Evolutionary conservation across 2,888 invertebrate genomes (phyloP).

Genomic region (Orchesella flavescens): DNA sequence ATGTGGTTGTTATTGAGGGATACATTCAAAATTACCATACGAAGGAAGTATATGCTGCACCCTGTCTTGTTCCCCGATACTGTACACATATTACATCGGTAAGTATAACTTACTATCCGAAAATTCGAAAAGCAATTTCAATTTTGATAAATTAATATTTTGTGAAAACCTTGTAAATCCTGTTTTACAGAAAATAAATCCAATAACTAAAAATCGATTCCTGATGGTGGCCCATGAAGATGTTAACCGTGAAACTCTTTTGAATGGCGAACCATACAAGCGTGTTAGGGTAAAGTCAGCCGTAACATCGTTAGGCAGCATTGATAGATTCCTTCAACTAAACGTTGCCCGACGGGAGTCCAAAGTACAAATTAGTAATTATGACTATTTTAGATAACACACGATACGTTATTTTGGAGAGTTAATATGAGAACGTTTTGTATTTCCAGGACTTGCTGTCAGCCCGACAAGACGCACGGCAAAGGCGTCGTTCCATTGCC

Average conservation of each 20-base stretch:
- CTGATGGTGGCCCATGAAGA: slow-evolving; percentile 67
- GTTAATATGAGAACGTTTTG: background rate
- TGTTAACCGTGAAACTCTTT: slow-evolving; percentile 44
- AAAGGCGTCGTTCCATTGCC: slow-evolving; percentile 53
- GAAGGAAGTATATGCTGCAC: slow-evolving; percentile 77
- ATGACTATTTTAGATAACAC: background rate
- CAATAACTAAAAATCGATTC: slow-evolving; percentile 56
- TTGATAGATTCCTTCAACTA: slow-evolving; percentile 34
- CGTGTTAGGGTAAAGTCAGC: background rate
- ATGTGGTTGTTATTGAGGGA: slow-evolving; percentile 78
- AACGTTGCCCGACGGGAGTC: slow-evolving; percentile 28
- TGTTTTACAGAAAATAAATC: slow-evolving; percentile 56
- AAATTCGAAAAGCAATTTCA: too few species aligned
- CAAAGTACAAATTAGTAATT: slow-evolving; percentile 14
- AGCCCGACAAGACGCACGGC: slow-evolving; percentile 43
- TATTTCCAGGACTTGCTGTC: slow-evolving; percentile 27
- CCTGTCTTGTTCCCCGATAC: slow-evolving; percentile 78
- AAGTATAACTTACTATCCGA: background rate
- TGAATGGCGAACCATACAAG: slow-evolving; percentile 29
- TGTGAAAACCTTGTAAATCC: too few species aligned
- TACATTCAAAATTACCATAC: slow-evolving; percentile 77
- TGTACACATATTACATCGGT: slow-evolving; percentile 58
- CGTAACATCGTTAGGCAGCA: slow-evolving; percentile 36
- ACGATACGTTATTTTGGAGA: background rate
- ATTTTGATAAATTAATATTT: too few species aligned